Conservation (phyloP, 2,888 invertebrate species). For the Barypeithes pellucidus region DNA sequence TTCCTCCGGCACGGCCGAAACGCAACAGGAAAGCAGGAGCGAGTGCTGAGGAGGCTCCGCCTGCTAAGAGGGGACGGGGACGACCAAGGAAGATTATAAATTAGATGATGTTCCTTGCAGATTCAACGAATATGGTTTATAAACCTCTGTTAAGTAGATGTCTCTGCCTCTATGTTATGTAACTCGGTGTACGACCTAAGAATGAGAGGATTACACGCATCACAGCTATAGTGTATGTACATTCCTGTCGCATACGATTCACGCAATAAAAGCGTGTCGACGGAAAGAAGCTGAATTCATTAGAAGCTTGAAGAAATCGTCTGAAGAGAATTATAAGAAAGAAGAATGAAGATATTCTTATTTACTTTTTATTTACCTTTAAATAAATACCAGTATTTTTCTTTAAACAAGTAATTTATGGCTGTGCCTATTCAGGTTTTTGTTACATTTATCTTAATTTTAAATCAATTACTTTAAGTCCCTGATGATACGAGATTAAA, state of each 20-base stretch:
- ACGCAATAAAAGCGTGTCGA: no score
- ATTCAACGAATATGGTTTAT: no score
- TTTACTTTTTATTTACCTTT: neutral
- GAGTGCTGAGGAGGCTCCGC: conserved; percentile 5
- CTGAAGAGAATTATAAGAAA: neutral
- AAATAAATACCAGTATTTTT: conserved; percentile 11
- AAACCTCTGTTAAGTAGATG: no score
- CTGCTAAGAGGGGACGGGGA: conserved; percentile 30
- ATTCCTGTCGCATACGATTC: no score
- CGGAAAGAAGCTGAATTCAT: neutral
- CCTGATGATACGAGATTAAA: neutral
- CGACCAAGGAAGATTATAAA: conserved; percentile 24
- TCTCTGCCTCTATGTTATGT: no score
- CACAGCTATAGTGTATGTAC: no score
- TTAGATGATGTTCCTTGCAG: no score
- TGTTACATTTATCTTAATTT: neutral
- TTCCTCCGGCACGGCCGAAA: neutral
- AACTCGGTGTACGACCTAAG: no score
- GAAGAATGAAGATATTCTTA: conserved; percentile 3
- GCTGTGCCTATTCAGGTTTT: conserved; percentile 9
- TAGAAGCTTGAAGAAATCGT: neutral
- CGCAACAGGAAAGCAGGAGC: conserved; percentile 3
- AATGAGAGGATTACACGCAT: no score
- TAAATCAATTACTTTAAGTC: neutral
- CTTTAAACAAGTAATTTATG: conserved; percentile 1